Base-by-base conservation (phyloP, 2,113 vertebrate species). In the Procavia capensis region DNA sequence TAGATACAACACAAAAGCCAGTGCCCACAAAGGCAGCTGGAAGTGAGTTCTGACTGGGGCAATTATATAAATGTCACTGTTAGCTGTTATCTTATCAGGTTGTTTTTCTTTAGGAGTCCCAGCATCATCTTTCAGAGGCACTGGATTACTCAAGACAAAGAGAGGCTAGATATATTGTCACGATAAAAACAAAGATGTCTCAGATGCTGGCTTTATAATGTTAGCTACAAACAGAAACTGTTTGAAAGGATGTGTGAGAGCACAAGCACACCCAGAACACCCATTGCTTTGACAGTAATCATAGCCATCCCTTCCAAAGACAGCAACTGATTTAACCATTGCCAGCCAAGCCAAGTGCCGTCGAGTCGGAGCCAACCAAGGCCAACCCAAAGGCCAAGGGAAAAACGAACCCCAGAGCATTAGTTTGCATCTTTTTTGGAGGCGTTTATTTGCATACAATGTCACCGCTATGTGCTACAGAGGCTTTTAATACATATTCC, bases 11-110 rank as follows among this genome's bases (percentile, higher is more conserved):
- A 63, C 57, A 96, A 79, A 90, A 96, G 85, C 96, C 95, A 97
- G 68, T 93, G 94, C 80, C 95, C 92, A 87, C 68, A 13, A 80
- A 87, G 64, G 50, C 75, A 96, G 93, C 92, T 96, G 90, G 68
- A 97, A 98, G 98, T 98, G 95, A 98, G 97, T 98, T 98, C 97
- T 97, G 97, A 98, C 6, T n/a, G 87, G n/a, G 88, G 72, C 96
- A 98, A 98, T 98, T 98, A 97, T 91, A 97, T 97, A 96, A 98
- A 98, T 97, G 97, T 97, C 96, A 97, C 92, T 85, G 66, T 94
- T 96, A 97, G 88, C 95, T 97, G 83, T 97, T 98, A 91, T 90
- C 47, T 94, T 80, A 97, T 98, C 95, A 57, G 59, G 80, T 72
- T 91, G 70, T 66, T 85, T 64, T 63, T 29, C 63, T 96, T 95